These are phyloP conservation scores for Hemicentrotus pulcherrimus DNA, from an alignment of 35 echinoderm and acorn worm genomes.

Conservation along the genomic window DNA sequence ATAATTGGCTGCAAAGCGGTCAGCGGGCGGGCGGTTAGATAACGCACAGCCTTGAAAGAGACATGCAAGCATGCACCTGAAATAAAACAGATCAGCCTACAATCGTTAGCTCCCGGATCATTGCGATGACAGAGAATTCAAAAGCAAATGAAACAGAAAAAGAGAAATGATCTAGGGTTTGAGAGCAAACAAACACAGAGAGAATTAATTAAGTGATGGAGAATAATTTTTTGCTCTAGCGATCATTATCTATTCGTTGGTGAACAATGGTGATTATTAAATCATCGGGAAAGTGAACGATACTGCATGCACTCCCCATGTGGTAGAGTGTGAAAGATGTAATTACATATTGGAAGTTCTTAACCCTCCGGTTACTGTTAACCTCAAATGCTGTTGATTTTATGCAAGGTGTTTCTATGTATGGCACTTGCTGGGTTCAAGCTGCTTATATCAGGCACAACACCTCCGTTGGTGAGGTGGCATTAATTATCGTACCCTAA, in stretches of 20 bases:
- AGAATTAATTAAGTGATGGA: neutral
- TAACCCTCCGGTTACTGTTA: neutral
- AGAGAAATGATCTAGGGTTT: neutral
- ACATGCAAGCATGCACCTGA: neutral
- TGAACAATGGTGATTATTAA: slow-evolving; percentile 13
- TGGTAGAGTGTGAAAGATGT: neutral
- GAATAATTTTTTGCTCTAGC: neutral
- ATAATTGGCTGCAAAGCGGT: slow-evolving; percentile 9
- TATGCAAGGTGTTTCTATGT: neutral
- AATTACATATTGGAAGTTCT: neutral
- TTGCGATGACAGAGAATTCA: neutral
- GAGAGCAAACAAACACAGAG: neutral
- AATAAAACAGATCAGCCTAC: neutral
- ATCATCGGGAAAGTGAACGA: neutral
- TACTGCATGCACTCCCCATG: neutral
- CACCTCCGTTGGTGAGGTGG: neutral
- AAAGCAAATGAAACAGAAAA: neutral
- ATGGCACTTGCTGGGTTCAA: neutral
- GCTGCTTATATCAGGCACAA: neutral
- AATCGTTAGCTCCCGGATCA: neutral
- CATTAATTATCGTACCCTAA: neutral
- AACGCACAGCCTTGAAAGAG: neutral
- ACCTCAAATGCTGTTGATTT: neutral
- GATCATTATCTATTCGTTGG: neutral
- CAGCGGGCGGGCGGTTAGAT: slow-evolving; percentile 11